Evolutionary conservation across 1,140 invertebrate species (phyloP).

Genomic region (Tribolium madens): DNA sequence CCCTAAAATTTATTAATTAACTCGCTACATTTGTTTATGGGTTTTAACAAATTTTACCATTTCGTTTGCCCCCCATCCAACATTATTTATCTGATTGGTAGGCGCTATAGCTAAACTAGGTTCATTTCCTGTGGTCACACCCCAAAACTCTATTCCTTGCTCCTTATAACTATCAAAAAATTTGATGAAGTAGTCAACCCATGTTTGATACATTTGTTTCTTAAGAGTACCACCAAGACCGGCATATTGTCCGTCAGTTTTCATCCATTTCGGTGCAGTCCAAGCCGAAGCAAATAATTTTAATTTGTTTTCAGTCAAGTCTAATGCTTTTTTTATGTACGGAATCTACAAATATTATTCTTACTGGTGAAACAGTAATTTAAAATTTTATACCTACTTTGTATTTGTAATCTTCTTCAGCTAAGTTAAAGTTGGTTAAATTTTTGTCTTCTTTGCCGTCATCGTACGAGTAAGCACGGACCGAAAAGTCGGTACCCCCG

Average conservation of each 20-base stretch:
- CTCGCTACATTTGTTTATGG: background rate
- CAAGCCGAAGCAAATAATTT: conserved; percentile 74
- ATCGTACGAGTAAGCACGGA: conserved; percentile 76
- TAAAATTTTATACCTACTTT: conserved; percentile 56
- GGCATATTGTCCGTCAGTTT: conserved; percentile 77
- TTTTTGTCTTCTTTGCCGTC: conserved; percentile 65
- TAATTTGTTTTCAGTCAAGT: conserved; percentile 60
- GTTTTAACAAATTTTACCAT: conserved; percentile 26
- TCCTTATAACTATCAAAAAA: conserved; percentile 63
- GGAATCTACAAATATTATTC: conserved; percentile 62
- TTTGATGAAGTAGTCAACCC: conserved; percentile 68
- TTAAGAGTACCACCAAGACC: conserved; percentile 72
- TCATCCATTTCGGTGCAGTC: conserved; percentile 95
- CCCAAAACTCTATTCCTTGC: conserved; percentile 61
- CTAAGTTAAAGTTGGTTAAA: conserved; percentile 63
- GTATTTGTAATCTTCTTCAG: conserved; percentile 64
- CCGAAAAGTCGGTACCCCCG: conserved; percentile 85
- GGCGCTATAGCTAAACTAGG: conserved; percentile 65
- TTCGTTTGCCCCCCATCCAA: conserved; percentile 41
- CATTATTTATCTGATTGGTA: conserved; percentile 70
- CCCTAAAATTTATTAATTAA: conserved; percentile 61
- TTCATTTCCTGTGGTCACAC: conserved; percentile 65
- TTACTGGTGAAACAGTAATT: too few species aligned
- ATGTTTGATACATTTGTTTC: conserved; percentile 68
- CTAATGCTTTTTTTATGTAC: conserved; percentile 59